Base-by-base conservation (phyloP, 1,140 invertebrate species). In the Eubasilissa regina region DNA sequence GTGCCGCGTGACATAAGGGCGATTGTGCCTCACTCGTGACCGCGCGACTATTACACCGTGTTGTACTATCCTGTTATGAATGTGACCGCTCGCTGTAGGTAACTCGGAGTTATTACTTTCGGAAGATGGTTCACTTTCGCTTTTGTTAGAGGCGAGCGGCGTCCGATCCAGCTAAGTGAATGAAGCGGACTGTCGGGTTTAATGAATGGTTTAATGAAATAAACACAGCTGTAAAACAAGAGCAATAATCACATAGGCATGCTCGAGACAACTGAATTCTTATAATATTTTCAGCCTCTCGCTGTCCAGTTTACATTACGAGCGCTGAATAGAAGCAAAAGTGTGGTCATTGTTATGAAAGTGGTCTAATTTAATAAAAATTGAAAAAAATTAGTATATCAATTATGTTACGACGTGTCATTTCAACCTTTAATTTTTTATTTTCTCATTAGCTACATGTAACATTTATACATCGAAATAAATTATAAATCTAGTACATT, bases 101-200 rank as follows among this genome's bases (percentile, higher is more conserved):
- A 12, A 15, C 13, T 55, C 51, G 17, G 45, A 47, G 70, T 73
- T 73, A 53, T 21, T 48, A 11, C 43, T 48, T 15, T 56, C 73
- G 35, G 70, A 19, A 73, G 19, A 48, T 47, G 12, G 21, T 56
- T 53, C 35, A 55, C 45, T 58, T 56, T 53, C 73, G 73, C 51
- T 53, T 55, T 51, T 53, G 43, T 43, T 8, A 25, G 73, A 75
- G 70, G 48, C 73, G 55, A 35, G 55, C 43, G 12, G 45, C 45
- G 45, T 75, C 48, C 60, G 60, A 64, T 35, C 60, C 3, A n/a
- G 13, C 35, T 12, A 25, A 64, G 60, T 64, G 60, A 25, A 64
- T 64, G 35, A 13, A 64, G n/a, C 60, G 60, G 35, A 64, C 60
- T 64, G 60, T 43, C 60, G 60, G 60, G 19, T 64, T 64, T 64